Evolutionary conservation across 2,113 vertebrate genomes (phyloP), one percentile per base, ranked within the genome.

Genomic region (Mesitornis unicolor): DNA sequence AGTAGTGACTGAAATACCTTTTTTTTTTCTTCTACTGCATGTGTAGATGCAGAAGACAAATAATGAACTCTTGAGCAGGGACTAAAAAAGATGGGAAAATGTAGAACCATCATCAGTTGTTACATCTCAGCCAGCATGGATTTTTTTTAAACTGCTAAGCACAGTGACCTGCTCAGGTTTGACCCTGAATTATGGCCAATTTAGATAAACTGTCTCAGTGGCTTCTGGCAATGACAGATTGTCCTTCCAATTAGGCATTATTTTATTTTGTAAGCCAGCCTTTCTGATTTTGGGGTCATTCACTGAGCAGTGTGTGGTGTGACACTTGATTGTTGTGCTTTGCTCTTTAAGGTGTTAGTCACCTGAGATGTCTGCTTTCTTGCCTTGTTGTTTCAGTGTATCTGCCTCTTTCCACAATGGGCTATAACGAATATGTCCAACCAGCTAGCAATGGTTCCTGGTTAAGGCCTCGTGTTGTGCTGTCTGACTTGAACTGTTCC

Each of bases 381-480:
- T 68, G 54, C 48, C 53, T 81, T 87, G 22, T 25, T 11, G 2
- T 35, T 29, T 64, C 4, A 0, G 7, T 42, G 33, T 48, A 15
- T 36, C 36, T 42, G 8, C 11, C 22, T 84, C 28, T 75, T 21
- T 65, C 57, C 45, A 7, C 43, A 21, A 3, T 18, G n/a, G 47
- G 25, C 61, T 50, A 6, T 36, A 42, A 14, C 47, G 79, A 3
- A 43, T 6, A 3, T 48, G 24, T 31, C 26, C 26, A 45, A 10
- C 16, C 45, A 54, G 33, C 6, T 22, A 35, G 28, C 38, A 35
- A 7, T 19, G 16, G 5, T 20, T 91, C 53, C 60, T 63, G 51
- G 19, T 7, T 6, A 35, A 76, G 45, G n/a, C 1, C 0, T 68
- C 2, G 3, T 7, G 0, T 42, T 51, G n/a, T 51, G 18, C 20